These are phyloP conservation scores for Plebejus argus DNA, from an alignment of 2,888 invertebrate species.

Conservation along the genomic window DNA sequence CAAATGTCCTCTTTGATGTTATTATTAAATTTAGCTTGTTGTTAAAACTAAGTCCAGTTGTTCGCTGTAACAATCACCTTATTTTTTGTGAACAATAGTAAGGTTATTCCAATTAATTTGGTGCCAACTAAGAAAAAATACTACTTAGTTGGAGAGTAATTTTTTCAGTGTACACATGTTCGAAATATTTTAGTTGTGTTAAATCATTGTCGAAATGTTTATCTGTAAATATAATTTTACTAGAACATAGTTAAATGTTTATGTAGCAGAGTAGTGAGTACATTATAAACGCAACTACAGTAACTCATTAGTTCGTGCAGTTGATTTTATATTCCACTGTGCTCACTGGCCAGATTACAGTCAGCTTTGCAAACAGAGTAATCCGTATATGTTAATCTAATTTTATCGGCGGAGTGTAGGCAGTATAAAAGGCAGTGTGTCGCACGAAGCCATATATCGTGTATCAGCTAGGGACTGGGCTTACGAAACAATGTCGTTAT, in stretches of 20 bases:
- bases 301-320: not conserved
- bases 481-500: constrained; percentile 28
- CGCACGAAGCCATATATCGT: constrained; percentile 27
- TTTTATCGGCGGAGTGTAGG: constrained; percentile 13
- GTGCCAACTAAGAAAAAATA: too few species aligned
- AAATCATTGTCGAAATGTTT: not conserved
- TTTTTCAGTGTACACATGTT: not conserved
- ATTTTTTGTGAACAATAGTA: too few species aligned
- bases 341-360: constrained; percentile 10
- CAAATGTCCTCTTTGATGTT: too few species aligned
- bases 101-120: too few species aligned
- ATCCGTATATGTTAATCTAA: not conserved
- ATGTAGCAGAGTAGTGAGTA: not conserved
- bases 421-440: constrained; percentile 20
- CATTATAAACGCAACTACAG: not conserved
- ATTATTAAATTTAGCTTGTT: too few species aligned
- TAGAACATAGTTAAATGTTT: not conserved
- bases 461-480: constrained; percentile 22
- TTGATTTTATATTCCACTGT: not conserved
- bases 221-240: not conserved
- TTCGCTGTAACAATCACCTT: too few species aligned
- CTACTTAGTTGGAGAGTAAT: too few species aligned
- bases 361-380: constrained; percentile 20
- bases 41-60: too few species aligned
- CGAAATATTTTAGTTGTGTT: not conserved